phyloP scores from a whole-genome alignment of 2,797 vertebrate species.

The Alexandromys oeconomus region DNA sequence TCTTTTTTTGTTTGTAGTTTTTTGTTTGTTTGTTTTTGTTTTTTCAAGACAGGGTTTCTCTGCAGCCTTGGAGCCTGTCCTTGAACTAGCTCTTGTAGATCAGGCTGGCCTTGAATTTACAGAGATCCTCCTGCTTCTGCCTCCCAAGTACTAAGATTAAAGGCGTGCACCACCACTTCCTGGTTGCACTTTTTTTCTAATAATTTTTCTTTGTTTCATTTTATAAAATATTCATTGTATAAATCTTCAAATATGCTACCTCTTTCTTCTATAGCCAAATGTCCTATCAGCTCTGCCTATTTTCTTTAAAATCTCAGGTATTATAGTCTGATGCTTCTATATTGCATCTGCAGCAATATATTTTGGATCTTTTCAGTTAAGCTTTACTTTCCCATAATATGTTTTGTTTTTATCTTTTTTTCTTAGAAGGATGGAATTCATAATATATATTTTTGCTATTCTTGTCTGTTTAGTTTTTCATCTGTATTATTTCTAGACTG shows the following conservation, averaged over 20 bases:
- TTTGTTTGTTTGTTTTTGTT: no score
- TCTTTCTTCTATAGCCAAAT: neutral
- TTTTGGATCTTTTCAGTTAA: neutral
- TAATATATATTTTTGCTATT: neutral
- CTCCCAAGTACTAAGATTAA: no score
- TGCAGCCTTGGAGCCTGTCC: no score
- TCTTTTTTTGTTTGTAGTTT: no score
- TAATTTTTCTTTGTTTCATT: neutral
- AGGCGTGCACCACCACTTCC: no score
- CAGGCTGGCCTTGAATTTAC: no score
- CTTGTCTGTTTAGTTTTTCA: neutral
- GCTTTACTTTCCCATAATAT: neutral
- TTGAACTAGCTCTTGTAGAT: no score
- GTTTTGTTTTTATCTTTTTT: neutral
- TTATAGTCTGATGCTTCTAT: neutral
- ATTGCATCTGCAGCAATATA: neutral
- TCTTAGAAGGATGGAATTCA: neutral
- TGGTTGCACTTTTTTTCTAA: no score
- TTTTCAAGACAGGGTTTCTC: no score
- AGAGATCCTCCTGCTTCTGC: no score
- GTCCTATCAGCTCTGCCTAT: neutral
- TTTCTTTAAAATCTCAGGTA: neutral
- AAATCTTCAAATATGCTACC: neutral
- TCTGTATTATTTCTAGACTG: neutral
- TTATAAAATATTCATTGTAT: neutral